Base-by-base conservation (phyloP, 2,888 invertebrate species). In the Anorthoa munda region DNA sequence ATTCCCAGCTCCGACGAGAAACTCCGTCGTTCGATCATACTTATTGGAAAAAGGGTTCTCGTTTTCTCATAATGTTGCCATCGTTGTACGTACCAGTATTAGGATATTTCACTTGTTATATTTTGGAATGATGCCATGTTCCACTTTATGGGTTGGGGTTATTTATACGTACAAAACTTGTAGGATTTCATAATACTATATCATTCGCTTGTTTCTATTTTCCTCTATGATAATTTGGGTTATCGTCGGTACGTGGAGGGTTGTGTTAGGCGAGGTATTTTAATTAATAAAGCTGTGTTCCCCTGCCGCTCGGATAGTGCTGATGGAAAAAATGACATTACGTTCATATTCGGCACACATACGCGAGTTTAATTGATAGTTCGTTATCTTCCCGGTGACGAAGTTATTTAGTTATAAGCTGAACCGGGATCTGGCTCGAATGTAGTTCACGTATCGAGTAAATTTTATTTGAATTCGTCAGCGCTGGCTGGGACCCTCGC, bases 11-110 rank as follows among this genome's bases (percentile, higher is more conserved):
- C 81, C 87, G 87, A 85, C 87, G 89, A 89, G 91, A 92, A 95
- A 95, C 95, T 94, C 94, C 88, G 90, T 71, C 94, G 93, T 94
- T 92, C 94, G 92, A 94, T 94, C 92, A 92, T 91, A 90, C 91
- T 93, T 94, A 94, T 94, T 93, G 93, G 92, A 93, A 87, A 94
- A 94, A 93, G 90, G 91, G 89, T 88, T 88, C 87, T 86, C 89
- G 87, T 87, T 90, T 87, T 83, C 87, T 88, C 83, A 85, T 88
- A 89, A 87, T 89, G 88, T 89, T 87, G 87, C 90, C 87, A 85
- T 86, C 90, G 83, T 79, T 79, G 85, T 89, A 90, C 85, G 87
- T 88, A 89, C 88, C 83, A 89, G 86, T 91, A 90, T 89, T 87
- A 88, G 86, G 88, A 88, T 90, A 90, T 90, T 90, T 88, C 82